Percentiles rank a stretch among this genome's conserved stretches.
Conservation (phyloP, 2,888 invertebrate species). For the Pterobdella sp. region DNA sequence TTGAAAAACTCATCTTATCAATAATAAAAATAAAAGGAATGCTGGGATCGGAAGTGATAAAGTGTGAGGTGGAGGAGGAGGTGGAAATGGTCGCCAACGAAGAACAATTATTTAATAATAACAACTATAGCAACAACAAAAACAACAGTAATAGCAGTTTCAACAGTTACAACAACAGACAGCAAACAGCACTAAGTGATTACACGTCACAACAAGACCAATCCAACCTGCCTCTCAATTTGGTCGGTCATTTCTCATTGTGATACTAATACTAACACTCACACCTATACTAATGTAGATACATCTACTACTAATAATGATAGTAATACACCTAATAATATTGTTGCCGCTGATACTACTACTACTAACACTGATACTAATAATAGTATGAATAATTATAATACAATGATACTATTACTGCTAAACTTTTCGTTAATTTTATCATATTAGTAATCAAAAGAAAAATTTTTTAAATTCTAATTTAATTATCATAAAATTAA, state of each 20-base stretch:
- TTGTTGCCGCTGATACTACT: too few species aligned
- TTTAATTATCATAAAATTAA: too few species aligned
- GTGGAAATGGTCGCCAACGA: background rate
- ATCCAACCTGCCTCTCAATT: conserved; percentile 9
- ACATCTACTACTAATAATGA: too few species aligned
- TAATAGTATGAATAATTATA: too few species aligned
- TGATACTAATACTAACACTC: background rate
- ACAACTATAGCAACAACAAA: background rate
- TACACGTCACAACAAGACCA: background rate
- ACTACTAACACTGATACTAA: too few species aligned
- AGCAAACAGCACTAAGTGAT: background rate
- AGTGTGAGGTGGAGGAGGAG: conserved; percentile 1
- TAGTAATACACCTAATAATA: too few species aligned
- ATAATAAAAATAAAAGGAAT: background rate
- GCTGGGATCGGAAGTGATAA: background rate
- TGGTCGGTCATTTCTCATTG: background rate
- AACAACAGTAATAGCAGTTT: background rate
- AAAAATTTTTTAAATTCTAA: too few species aligned
- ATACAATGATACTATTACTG: too few species aligned
- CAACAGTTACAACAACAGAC: background rate
- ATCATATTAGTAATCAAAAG: too few species aligned
- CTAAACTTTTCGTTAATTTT: too few species aligned
- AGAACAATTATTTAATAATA: background rate
- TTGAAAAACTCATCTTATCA: background rate
- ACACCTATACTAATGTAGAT: too few species aligned